Base-by-base conservation (phyloP, 1,140 invertebrate species). In the Neodiprion pinetum region DNA sequence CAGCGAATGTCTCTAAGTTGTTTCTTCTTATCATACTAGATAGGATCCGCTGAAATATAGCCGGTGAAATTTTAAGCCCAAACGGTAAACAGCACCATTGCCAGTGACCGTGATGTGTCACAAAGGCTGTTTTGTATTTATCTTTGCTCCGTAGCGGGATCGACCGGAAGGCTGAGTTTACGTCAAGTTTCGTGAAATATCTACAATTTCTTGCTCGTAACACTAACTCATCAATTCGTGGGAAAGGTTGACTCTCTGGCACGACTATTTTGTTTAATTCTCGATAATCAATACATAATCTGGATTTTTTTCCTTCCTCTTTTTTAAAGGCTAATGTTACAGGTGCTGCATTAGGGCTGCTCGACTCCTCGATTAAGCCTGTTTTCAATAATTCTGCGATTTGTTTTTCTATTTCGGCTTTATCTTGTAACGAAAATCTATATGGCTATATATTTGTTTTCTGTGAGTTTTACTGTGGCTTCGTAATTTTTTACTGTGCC, bases 81-180 rank as follows among this genome's bases (percentile, higher is more conserved):
- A 48, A 48, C 1, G 48, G 70, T 11, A 69, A 40, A 17, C 67
- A 69, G 10, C 17, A 11, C 67, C 67, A 69, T 40, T 69, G 67
- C 67, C 67, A 69, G 17, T 69, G 67, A 11, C 67, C 67, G 67
- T 69, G 11, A 12, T 69, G 67, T 11, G 67, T 69, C 21, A 69
- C 21, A 17, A 69, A 69, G 9, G 67, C 67, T 11, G 40, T 23
- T 69, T 69, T 69, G 2, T 69, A 47, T 40, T 48, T 53, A 12
- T 73, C 50, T 14, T 77, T 48, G 48, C 69, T 50, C 71, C 71
- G 70, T 23, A 81, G 12, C 8, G 78, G 71, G 5, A 82, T 80
- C 1, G 78, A 73, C 78, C 77, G 82, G 66, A 81, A 83, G 3
- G 78, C 81, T 4, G 77, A 79, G 67, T 78, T 81, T 53, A 83